phyloP scores from a whole-genome alignment of 2,888 invertebrate species.

The Neoscelio sp. region DNA sequence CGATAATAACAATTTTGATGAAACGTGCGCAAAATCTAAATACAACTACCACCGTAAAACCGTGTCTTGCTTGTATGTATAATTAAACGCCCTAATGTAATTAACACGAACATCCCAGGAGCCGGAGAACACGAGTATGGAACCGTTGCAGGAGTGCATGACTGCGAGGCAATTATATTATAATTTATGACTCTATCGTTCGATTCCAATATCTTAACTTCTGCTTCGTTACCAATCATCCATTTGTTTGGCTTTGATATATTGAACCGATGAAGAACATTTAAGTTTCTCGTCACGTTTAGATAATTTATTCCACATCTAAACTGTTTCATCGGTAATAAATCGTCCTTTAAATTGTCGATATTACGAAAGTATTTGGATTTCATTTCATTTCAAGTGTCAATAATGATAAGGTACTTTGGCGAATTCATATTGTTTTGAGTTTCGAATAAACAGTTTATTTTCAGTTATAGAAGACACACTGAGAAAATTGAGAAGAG shows the following conservation, averaged over 20 bases:
- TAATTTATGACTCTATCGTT: slow-evolving; percentile 40
- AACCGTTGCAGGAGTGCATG: slow-evolving; percentile 18
- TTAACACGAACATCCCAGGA: slow-evolving; percentile 67
- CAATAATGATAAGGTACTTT: slow-evolving; percentile 12
- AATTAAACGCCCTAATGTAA: slow-evolving; percentile 69
- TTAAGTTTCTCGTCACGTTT: slow-evolving; percentile 41
- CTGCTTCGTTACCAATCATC: slow-evolving; percentile 35
- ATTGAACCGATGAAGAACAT: slow-evolving; percentile 22
- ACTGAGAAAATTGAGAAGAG: slow-evolving; percentile 9
- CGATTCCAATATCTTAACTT: slow-evolving; percentile 52
- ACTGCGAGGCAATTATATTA: slow-evolving; percentile 23
- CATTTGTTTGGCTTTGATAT: slow-evolving; percentile 22
- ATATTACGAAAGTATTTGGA: slow-evolving; percentile 3
- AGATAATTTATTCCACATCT: slow-evolving; percentile 39
- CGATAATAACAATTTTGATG: slow-evolving; percentile 59
- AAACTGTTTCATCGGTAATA: slow-evolving; percentile 12
- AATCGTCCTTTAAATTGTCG: slow-evolving; percentile 32
- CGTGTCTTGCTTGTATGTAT: slow-evolving; percentile 46
- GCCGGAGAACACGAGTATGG: slow-evolving; percentile 26
- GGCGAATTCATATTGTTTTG: slow-evolving; percentile 24
- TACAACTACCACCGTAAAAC: slow-evolving; percentile 26
- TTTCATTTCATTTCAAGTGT: slow-evolving; percentile 14
- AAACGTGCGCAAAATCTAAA: slow-evolving; percentile 48
- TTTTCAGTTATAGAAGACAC: slow-evolving; percentile 4
- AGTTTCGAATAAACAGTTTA: slow-evolving; percentile 11